Conservation (phyloP, 2,888 invertebrate species). For the Oligia fasciuncula region DNA sequence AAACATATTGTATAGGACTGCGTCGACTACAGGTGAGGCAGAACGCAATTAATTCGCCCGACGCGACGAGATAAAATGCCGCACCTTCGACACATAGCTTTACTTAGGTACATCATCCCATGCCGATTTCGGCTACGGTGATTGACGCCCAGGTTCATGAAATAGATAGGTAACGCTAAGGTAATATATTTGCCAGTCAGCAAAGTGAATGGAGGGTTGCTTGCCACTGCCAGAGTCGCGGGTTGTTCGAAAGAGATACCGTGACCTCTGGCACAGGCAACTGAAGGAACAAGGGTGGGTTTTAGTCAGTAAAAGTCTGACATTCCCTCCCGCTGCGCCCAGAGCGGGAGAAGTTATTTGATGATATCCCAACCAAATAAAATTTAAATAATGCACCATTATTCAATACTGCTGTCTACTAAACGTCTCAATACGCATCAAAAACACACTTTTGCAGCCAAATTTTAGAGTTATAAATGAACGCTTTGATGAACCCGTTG, state of each 20-base stretch:
- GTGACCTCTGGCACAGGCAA: too few relatives aligned
- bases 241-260: too few relatives aligned
- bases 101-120: neutral
- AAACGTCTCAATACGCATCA: neutral
- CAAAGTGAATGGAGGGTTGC: neutral
- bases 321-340: too few relatives aligned
- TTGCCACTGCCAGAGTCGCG: too few relatives aligned
- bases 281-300: too few relatives aligned
- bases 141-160: neutral
- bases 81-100: neutral
- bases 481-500: neutral
- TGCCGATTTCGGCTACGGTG: neutral
- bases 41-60: neutral
- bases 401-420: neutral
- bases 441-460: neutral
- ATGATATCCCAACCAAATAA: too few relatives aligned
- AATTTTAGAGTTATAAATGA: neutral
- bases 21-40: neutral
- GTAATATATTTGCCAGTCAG: neutral
- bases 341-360: too few relatives aligned
- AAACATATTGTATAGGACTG: neutral
- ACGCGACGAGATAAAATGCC: neutral
- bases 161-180: neutral
- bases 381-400: neutral
- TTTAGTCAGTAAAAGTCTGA: too few relatives aligned